Evolutionary conservation across 2,113 vertebrate genomes (phyloP), one percentile per base, ranked within the genome.

Genomic region (Nansenia antarctica): DNA sequence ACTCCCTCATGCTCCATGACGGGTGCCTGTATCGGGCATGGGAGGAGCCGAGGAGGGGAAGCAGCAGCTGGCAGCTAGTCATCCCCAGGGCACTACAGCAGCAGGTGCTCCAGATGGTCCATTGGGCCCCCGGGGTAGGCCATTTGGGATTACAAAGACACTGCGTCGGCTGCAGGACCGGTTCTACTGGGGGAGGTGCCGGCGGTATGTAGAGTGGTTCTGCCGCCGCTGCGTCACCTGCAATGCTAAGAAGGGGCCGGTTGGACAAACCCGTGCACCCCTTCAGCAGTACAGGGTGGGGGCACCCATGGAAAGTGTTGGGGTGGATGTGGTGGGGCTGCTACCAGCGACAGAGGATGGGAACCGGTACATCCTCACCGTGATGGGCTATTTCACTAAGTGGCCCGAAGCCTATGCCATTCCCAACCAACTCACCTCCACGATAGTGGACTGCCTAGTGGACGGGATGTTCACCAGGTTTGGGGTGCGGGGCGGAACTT

Each of bases 321-420:
- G 61, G 2, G 14, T 75, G 59, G 71, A 82, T 27, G 49, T 82
- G 2, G 73, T 85, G 75, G 68, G 53, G 0, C 73, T 64, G 24
- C 9, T 80, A 5, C 79, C 77, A 29, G 32, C 75, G 27, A 75
- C 63, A 0, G 67, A 66, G 2, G 3, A 15, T 0, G 27, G 61
- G 2, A 77, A 78, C 12, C 1, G 6, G 0, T 78, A 75, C 12
- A 35, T 70, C 12, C 30, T 79, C 2, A 29, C 78, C 0, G 69
- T 77, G 14, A 75, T 80, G 11, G 74, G 83, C 7, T 81, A 79
- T 29, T 79, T 83, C 29, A 76, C 64, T 0, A 85, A 81, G 6
- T 73, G 54, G 67, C 66, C 66, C 5, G 71, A 79, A 9, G 69
- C 67, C 0, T 79, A 69, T 3, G 35, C 54, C 1, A 18, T 76